These are phyloP conservation scores for Camponotus floridanus DNA, from an alignment of 1,140 invertebrate genomes.

Conservation along the genomic window DNA sequence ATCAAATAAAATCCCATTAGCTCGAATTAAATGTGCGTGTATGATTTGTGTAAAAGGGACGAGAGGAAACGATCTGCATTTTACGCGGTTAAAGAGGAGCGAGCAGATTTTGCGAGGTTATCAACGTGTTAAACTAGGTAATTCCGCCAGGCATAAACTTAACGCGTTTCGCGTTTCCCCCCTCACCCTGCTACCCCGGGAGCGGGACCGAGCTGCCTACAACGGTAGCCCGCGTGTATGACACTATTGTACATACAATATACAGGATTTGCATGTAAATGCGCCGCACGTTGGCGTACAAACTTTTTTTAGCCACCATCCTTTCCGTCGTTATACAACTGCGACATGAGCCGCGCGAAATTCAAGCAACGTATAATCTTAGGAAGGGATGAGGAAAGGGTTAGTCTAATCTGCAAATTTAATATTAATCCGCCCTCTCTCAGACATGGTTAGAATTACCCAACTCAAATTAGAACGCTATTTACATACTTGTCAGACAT, in stretches of 20 bases:
- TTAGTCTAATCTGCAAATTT: slow-evolving; percentile 28
- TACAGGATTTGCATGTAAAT: slow-evolving; percentile 54
- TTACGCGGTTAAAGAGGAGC: slow-evolving; percentile 40
- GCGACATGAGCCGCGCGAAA: slow-evolving; percentile 44
- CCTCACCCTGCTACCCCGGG: neutral
- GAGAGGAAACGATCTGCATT: slow-evolving; percentile 16
- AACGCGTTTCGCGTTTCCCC: slow-evolving; percentile 46
- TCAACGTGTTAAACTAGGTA: slow-evolving; percentile 78
- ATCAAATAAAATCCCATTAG: neutral
- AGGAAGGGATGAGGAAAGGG: too few species aligned
- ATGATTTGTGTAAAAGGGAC: neutral
- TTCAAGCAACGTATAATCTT: slow-evolving; percentile 9
- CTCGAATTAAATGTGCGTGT: slow-evolving; percentile 17
- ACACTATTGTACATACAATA: slow-evolving; percentile 23
- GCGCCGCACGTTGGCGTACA: neutral
- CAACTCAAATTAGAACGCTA: slow-evolving; percentile 2
- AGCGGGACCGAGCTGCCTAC: neutral
- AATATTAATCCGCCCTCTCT: slow-evolving; percentile 21
- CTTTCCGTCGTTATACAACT: neutral
- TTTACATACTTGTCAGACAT: neutral
- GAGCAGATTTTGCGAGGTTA: slow-evolving; percentile 65
- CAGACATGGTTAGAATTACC: neutral
- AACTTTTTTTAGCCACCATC: slow-evolving; percentile 10
- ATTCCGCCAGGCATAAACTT: slow-evolving; percentile 75
- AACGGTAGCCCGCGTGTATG: neutral